phyloP scores from a whole-genome alignment of 1,140 invertebrate genomes.

The Mesaphorura yosii region DNA sequence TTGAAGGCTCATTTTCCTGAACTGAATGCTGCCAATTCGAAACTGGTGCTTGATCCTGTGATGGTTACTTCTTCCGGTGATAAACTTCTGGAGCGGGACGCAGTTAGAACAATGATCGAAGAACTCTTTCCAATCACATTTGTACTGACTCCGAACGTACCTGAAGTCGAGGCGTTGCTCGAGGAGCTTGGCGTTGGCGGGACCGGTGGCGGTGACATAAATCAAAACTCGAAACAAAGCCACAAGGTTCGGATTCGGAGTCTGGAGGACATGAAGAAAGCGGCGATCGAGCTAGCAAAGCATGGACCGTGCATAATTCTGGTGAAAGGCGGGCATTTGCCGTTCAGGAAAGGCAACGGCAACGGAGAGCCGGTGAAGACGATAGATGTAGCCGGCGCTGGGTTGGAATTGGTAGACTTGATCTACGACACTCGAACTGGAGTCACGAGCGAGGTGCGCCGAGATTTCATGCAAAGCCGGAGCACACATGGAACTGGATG shows the following conservation, averaged over 20 bases:
- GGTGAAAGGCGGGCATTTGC: slow-evolving; percentile 1
- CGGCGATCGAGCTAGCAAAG: neutral
- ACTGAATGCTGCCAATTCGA: neutral
- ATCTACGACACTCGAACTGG: neutral
- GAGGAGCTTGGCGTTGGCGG: neutral
- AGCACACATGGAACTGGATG: slow-evolving; percentile 3
- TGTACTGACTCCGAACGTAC: slow-evolving; percentile 2
- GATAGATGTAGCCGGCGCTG: neutral
- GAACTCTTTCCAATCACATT: neutral
- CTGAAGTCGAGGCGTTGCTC: neutral
- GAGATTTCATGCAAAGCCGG: neutral
- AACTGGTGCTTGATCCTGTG: neutral
- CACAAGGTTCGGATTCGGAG: neutral
- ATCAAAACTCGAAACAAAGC: neutral
- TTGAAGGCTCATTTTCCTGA: neutral
- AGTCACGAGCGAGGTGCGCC: neutral
- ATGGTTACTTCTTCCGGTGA: neutral
- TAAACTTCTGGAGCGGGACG: neutral
- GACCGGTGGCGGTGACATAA: neutral
- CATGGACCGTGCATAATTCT: neutral
- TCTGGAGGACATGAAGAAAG: neutral
- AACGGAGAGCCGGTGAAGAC: neutral
- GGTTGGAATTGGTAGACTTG: neutral
- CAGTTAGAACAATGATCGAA: neutral
- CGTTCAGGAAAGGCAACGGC: neutral